Evolutionary conservation across 2,113 vertebrate species (phyloP).

Genomic region (Oreochromis niloticus): DNA sequence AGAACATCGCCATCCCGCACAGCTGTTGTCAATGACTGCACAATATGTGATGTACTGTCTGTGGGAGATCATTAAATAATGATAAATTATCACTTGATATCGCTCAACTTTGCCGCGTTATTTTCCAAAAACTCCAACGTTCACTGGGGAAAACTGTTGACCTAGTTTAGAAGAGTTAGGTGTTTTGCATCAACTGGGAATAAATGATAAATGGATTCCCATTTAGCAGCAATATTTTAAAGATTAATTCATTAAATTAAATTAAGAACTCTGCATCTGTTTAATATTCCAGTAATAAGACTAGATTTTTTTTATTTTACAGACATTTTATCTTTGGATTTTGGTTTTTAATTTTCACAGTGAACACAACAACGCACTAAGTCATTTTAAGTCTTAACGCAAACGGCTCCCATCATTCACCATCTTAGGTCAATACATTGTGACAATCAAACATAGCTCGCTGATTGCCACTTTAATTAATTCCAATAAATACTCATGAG

Average conservation of each 20-base stretch:
- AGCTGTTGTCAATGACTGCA: conserved; percentile 53
- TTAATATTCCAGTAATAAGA: conserved; percentile 5
- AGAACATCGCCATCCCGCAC: conserved; percentile 30
- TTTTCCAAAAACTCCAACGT: conserved; percentile 32
- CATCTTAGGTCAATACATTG: conserved; percentile 20
- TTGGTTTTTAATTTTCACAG: background rate
- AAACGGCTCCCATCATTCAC: background rate
- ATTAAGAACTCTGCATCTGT: conserved; percentile 17
- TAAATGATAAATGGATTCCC: conserved; percentile 66
- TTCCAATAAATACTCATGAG: conserved; percentile 60
- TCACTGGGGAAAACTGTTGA: conserved; percentile 59
- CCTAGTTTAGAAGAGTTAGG: conserved; percentile 58
- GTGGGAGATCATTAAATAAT: conserved; percentile 66
- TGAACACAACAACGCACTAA: background rate
- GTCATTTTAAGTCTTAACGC: background rate
- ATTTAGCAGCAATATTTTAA: conserved; percentile 38
- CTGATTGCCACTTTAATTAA: conserved; percentile 54
- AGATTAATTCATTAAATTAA: conserved; percentile 48
- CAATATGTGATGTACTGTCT: conserved; percentile 46
- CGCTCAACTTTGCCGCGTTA: conserved; percentile 54
- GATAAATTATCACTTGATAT: conserved; percentile 63
- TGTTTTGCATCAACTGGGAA: conserved; percentile 61
- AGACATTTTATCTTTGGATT: background rate
- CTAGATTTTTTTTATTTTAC: background rate
- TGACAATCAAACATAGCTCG: conserved; percentile 29